A percentile compares a stretch with the other conserved stretches of the same genome.
Conservation (phyloP, 2,888 invertebrate genomes). For the Mechanitis messenoides region DNA sequence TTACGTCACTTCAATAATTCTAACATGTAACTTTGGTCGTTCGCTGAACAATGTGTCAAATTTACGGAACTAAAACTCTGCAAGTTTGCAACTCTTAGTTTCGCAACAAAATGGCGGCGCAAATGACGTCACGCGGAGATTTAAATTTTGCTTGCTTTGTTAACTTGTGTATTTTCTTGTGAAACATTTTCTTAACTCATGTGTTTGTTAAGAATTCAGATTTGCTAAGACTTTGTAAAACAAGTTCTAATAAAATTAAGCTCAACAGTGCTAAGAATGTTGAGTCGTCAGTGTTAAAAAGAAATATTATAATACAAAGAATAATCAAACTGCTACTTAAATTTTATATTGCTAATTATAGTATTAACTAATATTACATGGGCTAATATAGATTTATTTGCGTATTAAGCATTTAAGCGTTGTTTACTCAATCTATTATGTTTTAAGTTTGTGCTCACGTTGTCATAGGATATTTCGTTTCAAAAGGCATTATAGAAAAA, state of each 20-base stretch:
- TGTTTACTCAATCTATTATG: too few species aligned
- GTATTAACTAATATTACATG: too few species aligned
- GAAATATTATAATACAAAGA: too few species aligned
- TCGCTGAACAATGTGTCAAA: constrained; percentile 8
- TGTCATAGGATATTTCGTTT: too few species aligned
- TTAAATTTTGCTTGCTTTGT: constrained; percentile 6
- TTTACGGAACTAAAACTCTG: constrained; percentile 6
- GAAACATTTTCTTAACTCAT: constrained; percentile 3
- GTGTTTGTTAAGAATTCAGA: constrained; percentile 2
- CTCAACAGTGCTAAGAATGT: background rate
- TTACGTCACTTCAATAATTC: constrained; percentile 8
- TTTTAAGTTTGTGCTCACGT: too few species aligned
- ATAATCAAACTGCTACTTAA: background rate
- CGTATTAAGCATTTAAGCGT: too few species aligned
- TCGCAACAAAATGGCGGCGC: constrained; percentile 6
- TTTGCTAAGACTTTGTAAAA: background rate
- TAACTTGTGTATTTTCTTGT: constrained; percentile 6
- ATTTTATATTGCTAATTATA: background rate
- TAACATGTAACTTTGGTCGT: constrained; percentile 6
- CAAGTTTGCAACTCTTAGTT: constrained; percentile 7
- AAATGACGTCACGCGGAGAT: constrained; percentile 4
- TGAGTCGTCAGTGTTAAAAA: background rate
- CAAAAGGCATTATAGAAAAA: too few species aligned
- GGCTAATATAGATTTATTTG: too few species aligned
- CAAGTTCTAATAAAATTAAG: background rate